Conservation (phyloP, 2,888 invertebrate genomes). For the Dione vanillae region DNA sequence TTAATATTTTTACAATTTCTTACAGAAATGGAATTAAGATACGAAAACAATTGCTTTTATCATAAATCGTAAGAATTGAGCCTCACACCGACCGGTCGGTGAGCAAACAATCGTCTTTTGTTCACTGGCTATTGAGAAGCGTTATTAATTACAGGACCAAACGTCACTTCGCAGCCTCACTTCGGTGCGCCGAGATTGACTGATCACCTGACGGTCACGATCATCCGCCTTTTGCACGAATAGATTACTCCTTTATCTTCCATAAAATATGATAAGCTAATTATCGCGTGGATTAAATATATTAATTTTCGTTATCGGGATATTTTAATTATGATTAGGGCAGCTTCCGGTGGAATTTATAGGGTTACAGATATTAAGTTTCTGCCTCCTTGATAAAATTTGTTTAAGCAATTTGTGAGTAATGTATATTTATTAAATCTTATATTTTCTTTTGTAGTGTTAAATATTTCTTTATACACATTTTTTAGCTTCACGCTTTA, state of each 20-base stretch:
- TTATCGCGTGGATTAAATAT: slow-evolving; percentile 39
- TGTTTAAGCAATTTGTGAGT: not conserved
- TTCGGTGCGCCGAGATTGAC: slow-evolving; percentile 39
- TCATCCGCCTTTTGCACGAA: slow-evolving; percentile 27
- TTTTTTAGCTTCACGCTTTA: not conserved
- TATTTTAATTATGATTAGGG: slow-evolving; percentile 38
- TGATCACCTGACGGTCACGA: slow-evolving; percentile 34
- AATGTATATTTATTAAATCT: not conserved
- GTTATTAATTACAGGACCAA: slow-evolving; percentile 73
- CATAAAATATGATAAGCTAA: slow-evolving; percentile 35
- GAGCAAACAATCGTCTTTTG: slow-evolving; percentile 73
- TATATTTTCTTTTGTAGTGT: not conserved
- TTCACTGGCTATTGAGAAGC: slow-evolving; percentile 67
- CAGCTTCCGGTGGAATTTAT: slow-evolving; percentile 19
- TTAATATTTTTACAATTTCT: not conserved
- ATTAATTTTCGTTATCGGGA: slow-evolving; percentile 38
- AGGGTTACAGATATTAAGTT: slow-evolving; percentile 13
- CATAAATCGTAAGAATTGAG: not conserved
- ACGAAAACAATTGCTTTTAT: not conserved
- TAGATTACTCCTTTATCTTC: slow-evolving; percentile 40
- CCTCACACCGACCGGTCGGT: slow-evolving; percentile 13
- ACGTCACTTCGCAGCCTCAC: slow-evolving; percentile 47
- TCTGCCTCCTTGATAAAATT: slow-evolving; percentile 1
- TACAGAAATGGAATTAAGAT: not conserved
- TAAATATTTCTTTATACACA: not conserved